A percentile compares a stretch with the other conserved stretches of the same genome.
These are phyloP conservation scores for Ciconia maguari DNA, from an alignment of 2,113 vertebrate species.

Conservation along the genomic window DNA sequence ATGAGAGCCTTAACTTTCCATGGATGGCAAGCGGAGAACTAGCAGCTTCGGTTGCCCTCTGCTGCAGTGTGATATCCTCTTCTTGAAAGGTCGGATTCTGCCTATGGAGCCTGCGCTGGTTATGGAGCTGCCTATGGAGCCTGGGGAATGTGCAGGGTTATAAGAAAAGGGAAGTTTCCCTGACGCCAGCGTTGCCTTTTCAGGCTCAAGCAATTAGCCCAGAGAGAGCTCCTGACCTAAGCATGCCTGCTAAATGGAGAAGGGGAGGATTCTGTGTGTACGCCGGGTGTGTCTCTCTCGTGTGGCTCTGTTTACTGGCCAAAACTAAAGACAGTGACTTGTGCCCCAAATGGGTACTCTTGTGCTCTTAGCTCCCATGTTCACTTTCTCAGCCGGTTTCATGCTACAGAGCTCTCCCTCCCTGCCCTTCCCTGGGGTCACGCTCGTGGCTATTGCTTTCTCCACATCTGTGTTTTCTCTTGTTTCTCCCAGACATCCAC, in stretches of 20 bases:
- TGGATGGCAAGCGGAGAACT: neutral
- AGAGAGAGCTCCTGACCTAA: neutral
- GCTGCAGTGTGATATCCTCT: neutral
- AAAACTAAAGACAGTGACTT: neutral
- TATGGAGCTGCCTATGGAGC: neutral
- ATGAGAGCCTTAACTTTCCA: neutral
- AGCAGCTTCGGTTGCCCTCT: fast-evolving
- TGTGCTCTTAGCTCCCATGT: neutral
- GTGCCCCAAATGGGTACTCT: neutral
- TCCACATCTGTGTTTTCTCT: neutral
- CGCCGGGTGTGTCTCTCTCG: fast-evolving
- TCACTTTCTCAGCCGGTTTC: neutral
- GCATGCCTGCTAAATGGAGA: neutral
- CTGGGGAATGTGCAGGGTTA: neutral
- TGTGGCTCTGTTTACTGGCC: neutral
- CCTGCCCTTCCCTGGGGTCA: neutral
- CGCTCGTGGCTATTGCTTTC: neutral
- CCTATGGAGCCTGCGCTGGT: neutral
- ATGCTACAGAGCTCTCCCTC: neutral
- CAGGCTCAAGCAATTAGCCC: neutral
- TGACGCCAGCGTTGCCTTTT: neutral
- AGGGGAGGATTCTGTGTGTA: neutral
- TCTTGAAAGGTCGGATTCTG: neutral
- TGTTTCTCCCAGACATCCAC: neutral
- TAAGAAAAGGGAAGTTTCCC: neutral